Percentiles rank a stretch among this genome's conserved stretches.
Evolutionary conservation across 2,113 vertebrate species (phyloP).

Genomic region (Dinomys branickii): DNA sequence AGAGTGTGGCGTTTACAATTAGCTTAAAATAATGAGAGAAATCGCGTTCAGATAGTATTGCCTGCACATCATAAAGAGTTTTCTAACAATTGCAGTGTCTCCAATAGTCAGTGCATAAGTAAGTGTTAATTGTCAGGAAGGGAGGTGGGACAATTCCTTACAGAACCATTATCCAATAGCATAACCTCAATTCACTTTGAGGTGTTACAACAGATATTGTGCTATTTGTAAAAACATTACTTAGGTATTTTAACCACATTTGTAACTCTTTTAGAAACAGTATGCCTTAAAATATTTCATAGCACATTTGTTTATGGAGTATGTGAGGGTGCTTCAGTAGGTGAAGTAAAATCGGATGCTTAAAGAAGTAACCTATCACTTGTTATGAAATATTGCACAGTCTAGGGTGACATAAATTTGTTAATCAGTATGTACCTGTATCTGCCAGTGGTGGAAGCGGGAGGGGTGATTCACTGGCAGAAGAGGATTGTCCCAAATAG

Average conservation of each 20-base stretch:
- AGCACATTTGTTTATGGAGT: not conserved
- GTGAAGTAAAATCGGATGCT: not conserved
- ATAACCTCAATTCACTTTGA: not conserved
- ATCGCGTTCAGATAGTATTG: not conserved
- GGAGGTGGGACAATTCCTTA: not conserved
- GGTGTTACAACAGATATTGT: not conserved
- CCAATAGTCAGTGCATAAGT: not conserved
- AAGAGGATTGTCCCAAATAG: not conserved
- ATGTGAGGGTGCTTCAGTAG: not conserved
- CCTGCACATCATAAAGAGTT: not conserved
- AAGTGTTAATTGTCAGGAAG: not conserved
- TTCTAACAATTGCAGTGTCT: fast-evolving
- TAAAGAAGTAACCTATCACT: not conserved
- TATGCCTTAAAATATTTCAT: not conserved
- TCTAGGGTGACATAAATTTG: not conserved
- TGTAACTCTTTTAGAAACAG: not conserved
- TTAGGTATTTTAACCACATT: not conserved
- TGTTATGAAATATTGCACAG: not conserved
- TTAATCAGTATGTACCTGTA: not conserved
- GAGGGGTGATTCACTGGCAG: not conserved
- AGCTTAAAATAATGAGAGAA: not conserved
- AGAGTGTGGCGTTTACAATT: too few relatives aligned
- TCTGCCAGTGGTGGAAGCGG: not conserved
- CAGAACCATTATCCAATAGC: not conserved
- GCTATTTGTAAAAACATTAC: not conserved